Evolutionary conservation across 2,113 vertebrate genomes (phyloP).

Genomic region (Proteles cristata): DNA sequence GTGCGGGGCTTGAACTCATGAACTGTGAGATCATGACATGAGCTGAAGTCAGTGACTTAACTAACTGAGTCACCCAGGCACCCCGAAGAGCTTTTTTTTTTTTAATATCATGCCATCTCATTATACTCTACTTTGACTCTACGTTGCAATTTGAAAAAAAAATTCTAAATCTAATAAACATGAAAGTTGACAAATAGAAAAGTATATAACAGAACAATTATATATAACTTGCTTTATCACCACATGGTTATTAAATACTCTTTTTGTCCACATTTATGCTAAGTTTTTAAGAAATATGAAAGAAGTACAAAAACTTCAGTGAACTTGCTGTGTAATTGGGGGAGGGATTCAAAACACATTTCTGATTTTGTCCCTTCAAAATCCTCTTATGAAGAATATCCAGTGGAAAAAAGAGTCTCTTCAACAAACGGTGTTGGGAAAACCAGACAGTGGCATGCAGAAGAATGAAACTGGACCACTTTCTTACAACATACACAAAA

Average conservation of each 20-base stretch:
- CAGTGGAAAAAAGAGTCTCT: no score
- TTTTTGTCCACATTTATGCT: neutral
- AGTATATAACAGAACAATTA: neutral
- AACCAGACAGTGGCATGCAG: no score
- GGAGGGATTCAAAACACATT: neutral
- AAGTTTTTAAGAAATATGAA: conserved; percentile 8
- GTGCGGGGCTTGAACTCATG: no score
- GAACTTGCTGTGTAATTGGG: neutral
- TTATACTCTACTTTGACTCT: neutral
- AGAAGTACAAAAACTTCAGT: neutral
- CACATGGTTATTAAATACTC: neutral
- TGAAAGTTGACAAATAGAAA: neutral
- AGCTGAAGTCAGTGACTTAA: no score
- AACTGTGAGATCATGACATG: no score
- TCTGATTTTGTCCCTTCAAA: neutral
- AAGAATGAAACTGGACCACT: no score
- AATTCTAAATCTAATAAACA: neutral
- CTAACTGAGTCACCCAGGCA: no score
- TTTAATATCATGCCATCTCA: neutral
- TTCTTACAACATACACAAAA: no score
- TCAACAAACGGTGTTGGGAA: no score
- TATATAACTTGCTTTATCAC: neutral
- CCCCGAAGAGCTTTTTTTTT: no score
- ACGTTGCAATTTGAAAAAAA: neutral
- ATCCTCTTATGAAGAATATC: neutral